Percentiles rank a stretch among this genome's conserved stretches.
phyloP scores from a whole-genome alignment of 2,113 vertebrate genomes.

The Coregonus clupeaformis region DNA sequence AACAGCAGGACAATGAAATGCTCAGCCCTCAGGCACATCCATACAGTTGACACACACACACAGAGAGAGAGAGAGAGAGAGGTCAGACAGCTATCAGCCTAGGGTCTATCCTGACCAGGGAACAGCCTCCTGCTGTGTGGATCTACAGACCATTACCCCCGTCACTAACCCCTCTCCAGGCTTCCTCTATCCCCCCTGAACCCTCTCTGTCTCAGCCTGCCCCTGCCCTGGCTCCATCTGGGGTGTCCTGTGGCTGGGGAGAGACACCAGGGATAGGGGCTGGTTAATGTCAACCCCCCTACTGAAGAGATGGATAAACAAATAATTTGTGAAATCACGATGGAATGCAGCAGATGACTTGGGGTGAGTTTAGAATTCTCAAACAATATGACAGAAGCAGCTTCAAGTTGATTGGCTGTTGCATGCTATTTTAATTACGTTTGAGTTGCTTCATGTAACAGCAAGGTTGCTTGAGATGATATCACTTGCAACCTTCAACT shows the following conservation, averaged over 20 bases:
- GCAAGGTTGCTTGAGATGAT: too few species aligned
- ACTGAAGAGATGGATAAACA: not conserved
- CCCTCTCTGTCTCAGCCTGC: conserved; percentile 2
- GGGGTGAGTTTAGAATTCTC: too few species aligned
- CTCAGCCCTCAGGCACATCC: not conserved
- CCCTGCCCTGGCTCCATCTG: conserved; percentile 5
- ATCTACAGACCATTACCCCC: not conserved
- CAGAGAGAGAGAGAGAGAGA: not conserved
- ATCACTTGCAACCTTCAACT: too few species aligned
- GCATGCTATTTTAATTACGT: too few species aligned
- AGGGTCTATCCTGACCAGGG: not conserved
- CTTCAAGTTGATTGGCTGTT: too few species aligned
- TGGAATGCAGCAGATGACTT: too few species aligned
- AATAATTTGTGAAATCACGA: too few species aligned
- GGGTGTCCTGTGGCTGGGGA: not conserved
- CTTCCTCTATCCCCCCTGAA: not conserved
- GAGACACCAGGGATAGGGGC: not conserved
- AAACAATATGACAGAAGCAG: too few species aligned
- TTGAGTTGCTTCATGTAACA: too few species aligned
- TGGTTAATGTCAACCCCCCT: conserved; percentile 3
- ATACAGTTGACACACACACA: not conserved
- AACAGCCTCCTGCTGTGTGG: conserved; percentile 6
- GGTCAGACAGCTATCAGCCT: conserved; percentile 1
- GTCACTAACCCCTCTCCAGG: not conserved
- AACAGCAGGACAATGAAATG: not conserved